phyloP scores from a whole-genome alignment of 2,888 invertebrate genomes.

The Laspeyria flexula region DNA sequence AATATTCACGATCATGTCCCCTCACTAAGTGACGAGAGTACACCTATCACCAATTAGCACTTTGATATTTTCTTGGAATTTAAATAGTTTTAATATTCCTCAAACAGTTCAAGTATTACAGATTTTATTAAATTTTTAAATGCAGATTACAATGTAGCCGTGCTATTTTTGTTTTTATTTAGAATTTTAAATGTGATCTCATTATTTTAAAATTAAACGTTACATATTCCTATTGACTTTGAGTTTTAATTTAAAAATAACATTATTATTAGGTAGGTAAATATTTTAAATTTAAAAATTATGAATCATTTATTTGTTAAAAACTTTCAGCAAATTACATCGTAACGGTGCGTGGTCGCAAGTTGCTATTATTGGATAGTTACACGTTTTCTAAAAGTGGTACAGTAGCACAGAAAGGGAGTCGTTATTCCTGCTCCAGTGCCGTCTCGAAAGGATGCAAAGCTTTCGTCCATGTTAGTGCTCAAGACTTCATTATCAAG shows the following conservation, averaged over 20 bases:
- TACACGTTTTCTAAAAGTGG: slow-evolving; percentile 49
- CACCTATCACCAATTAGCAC: not conserved
- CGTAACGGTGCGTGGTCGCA: slow-evolving; percentile 30
- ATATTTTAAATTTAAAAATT: too few relatives aligned
- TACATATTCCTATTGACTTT: slow-evolving; percentile 8
- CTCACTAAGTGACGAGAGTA: too few relatives aligned
- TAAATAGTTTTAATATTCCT: not conserved
- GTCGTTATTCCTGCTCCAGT: slow-evolving; percentile 41
- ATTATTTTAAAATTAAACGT: slow-evolving; percentile 26
- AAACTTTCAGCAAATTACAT: slow-evolving; percentile 44
- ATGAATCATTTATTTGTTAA: not conserved
- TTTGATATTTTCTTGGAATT: not conserved
- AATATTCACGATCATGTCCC: too few relatives aligned
- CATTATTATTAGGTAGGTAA: too few relatives aligned
- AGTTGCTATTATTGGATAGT: slow-evolving; percentile 38
- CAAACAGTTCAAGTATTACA: too few relatives aligned
- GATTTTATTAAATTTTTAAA: too few relatives aligned
- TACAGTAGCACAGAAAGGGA: slow-evolving; percentile 21
- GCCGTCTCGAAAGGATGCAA: slow-evolving; percentile 38
- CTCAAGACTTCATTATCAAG: slow-evolving; percentile 28
- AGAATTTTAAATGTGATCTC: slow-evolving; percentile 25
- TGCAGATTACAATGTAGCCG: slow-evolving; percentile 1
- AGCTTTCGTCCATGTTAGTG: slow-evolving; percentile 40
- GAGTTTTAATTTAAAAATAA: not conserved
- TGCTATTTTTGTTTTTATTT: slow-evolving; percentile 3